Conservation (phyloP, 2,888 invertebrate species). For the Pollenia angustigena region DNA sequence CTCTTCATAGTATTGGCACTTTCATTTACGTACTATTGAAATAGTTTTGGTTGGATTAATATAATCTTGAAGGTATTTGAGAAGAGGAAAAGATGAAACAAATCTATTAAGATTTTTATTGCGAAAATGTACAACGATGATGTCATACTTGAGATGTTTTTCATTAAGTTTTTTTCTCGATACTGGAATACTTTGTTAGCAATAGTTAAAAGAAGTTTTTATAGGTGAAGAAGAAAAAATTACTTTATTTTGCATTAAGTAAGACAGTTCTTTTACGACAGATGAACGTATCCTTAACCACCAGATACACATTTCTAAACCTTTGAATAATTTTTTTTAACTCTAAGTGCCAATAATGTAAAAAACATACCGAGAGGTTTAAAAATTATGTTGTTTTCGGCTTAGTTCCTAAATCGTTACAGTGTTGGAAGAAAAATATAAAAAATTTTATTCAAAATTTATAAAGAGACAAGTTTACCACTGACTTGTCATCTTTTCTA, state of each 20-base stretch:
- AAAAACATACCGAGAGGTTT: no score
- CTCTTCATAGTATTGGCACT: constrained; percentile 15
- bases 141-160: constrained; percentile 23
- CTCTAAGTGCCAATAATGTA: no score
- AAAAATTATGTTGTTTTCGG: no score
- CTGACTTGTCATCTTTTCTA: no score
- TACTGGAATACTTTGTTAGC: not conserved
- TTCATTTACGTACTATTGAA: constrained; percentile 3
- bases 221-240: not conserved
- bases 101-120: constrained; percentile 24
- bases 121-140: constrained; percentile 7
- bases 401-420: no score
- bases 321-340: no score
- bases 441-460: no score
- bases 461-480: no score
- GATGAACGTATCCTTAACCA: no score
- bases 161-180: not conserved
- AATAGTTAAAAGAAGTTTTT: constrained; percentile 3
- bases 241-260: not conserved
- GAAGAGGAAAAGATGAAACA: not conserved
- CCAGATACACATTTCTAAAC: no score
- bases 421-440: no score
- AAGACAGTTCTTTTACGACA: no score
- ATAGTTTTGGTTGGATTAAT: constrained; percentile 15
- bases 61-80: constrained; percentile 1